A percentile compares a stretch with the other conserved stretches of the same genome.
Conservation (phyloP, 1,140 invertebrate genomes). For the Helicoverpa armigera region DNA sequence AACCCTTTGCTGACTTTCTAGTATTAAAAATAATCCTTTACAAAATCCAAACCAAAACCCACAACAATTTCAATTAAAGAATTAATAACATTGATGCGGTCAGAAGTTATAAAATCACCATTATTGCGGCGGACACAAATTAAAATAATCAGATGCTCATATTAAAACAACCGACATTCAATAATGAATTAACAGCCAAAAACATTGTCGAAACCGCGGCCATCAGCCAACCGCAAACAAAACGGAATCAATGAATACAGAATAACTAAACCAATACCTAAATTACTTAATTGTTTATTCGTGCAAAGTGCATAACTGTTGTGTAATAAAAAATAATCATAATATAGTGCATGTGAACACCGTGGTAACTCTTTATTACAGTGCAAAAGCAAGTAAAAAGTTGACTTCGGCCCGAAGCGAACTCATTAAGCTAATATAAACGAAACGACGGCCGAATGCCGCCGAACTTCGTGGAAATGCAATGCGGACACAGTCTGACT, state of each 20-base stretch:
- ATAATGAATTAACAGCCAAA: slow-evolving; percentile 18
- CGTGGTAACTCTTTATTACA: slow-evolving; percentile 47
- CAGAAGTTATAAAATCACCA: slow-evolving; percentile 18
- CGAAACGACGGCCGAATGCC: slow-evolving; percentile 63
- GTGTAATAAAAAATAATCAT: slow-evolving; percentile 47
- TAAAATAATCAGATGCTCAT: slow-evolving; percentile 10
- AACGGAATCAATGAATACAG: slow-evolving; percentile 15
- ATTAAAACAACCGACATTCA: slow-evolving; percentile 12
- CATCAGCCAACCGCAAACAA: slow-evolving; percentile 14
- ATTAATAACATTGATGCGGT: neutral
- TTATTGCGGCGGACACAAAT: neutral
- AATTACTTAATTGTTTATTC: slow-evolving; percentile 37
- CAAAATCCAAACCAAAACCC: neutral
- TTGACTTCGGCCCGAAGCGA: slow-evolving; percentile 41
- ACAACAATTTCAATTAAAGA: neutral
- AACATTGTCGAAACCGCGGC: neutral
- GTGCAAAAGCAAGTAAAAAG: slow-evolving; percentile 56
- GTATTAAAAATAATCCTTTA: neutral
- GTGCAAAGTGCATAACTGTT: slow-evolving; percentile 49
- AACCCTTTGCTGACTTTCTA: neutral
- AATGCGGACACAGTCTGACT: neutral
- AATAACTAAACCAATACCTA: slow-evolving; percentile 19
- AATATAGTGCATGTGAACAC: slow-evolving; percentile 44
- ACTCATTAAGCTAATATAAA: slow-evolving; percentile 76
- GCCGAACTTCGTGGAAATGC: slow-evolving; percentile 61